Percentiles rank a stretch among this genome's conserved stretches.
Evolutionary conservation across 2,113 vertebrate genomes (phyloP).

Genomic region (Furnarius figulus): DNA sequence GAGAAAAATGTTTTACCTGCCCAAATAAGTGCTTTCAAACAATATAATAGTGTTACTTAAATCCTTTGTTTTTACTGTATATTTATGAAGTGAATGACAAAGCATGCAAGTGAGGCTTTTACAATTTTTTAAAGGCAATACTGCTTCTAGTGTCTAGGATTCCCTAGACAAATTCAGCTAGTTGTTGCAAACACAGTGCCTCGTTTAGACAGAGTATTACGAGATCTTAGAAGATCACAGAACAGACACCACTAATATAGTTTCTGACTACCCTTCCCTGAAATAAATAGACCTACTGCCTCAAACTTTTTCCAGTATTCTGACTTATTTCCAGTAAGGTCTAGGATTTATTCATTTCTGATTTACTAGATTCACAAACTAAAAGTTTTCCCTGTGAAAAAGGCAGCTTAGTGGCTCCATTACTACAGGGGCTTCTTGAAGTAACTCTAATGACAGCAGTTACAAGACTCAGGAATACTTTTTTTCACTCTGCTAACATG

Average conservation of each 20-base stretch:
- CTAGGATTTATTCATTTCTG: neutral
- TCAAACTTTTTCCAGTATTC: neutral
- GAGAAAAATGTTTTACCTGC: neutral
- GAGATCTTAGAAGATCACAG: neutral
- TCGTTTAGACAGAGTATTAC: neutral
- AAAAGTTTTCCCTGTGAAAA: neutral
- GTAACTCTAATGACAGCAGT: neutral
- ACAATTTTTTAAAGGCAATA: neutral
- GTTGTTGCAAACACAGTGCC: neutral
- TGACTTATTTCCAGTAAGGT: neutral
- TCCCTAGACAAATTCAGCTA: neutral
- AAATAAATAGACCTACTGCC: neutral
- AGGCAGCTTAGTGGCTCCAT: neutral
- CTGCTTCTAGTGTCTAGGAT: neutral
- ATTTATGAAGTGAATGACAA: neutral
- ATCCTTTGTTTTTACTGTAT: neutral
- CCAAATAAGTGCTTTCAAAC: neutral
- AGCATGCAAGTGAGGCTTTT: fast-evolving
- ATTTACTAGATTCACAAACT: neutral
- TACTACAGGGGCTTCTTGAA: neutral
- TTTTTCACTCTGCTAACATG: neutral
- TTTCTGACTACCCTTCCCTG: neutral
- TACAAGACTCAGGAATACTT: neutral
- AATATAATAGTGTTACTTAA: neutral
- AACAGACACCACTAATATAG: neutral